Conservation (phyloP, 1,140 invertebrate genomes). For the Sitobion miscanthi region DNA sequence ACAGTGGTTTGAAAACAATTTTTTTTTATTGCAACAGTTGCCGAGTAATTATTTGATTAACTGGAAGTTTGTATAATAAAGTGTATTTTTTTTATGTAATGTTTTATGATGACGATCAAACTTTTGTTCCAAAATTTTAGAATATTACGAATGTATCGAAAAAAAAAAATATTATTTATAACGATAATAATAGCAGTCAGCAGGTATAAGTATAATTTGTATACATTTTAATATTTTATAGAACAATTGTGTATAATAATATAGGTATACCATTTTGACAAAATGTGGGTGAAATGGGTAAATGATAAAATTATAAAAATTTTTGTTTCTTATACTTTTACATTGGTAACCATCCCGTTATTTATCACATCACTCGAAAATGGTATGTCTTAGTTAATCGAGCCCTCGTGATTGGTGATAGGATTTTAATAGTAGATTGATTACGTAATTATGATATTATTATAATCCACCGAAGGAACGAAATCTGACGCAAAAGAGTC, state of each 20-base stretch:
- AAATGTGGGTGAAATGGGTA: not conserved
- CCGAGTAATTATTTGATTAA: too few relatives aligned
- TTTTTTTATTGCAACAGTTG: too few relatives aligned
- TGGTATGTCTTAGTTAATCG: not conserved
- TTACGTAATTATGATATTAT: not conserved
- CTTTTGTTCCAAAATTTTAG: not conserved
- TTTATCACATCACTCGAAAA: not conserved
- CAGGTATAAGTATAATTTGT: not conserved
- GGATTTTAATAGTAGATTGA: not conserved
- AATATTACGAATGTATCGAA: not conserved
- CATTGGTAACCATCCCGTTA: not conserved
- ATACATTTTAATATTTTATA: not conserved
- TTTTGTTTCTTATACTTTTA: not conserved
- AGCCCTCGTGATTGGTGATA: not conserved
- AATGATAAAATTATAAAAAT: not conserved
- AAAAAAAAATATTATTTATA: not conserved
- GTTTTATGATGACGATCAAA: not conserved
- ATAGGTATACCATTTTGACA: not conserved
- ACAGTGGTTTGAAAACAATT: too few relatives aligned
- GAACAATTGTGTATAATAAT: not conserved
- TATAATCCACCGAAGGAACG: not conserved
- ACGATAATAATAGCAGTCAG: not conserved
- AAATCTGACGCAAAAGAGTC: not conserved
- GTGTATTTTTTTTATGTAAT: not conserved
- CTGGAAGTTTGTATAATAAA: not conserved